A percentile compares a stretch with the other conserved stretches of the same genome.
phyloP scores from a whole-genome alignment of 2,888 invertebrate species.

The Mythimna ferrago region DNA sequence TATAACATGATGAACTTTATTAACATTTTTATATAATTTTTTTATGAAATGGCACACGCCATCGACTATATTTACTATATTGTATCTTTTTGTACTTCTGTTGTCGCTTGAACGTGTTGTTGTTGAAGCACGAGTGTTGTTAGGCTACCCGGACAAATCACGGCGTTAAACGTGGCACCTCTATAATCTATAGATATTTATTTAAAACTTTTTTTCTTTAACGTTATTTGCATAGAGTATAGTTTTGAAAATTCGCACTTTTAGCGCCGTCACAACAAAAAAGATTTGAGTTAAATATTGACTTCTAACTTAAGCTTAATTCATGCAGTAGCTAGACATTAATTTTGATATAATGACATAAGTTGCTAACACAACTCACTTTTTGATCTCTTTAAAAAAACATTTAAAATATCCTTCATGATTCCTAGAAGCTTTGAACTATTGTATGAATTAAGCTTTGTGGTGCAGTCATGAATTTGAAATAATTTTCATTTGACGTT shows the following conservation, averaged over 20 bases:
- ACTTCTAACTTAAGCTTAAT: constrained; percentile 67
- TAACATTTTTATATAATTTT: constrained; percentile 84
- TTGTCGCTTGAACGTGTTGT: constrained; percentile 89
- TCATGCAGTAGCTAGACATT: constrained; percentile 64
- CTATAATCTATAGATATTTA: constrained; percentile 51
- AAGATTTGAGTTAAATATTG: constrained; percentile 60
- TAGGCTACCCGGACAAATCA: constrained; percentile 81
- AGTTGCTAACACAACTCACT: constrained; percentile 56
- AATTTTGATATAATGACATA: constrained; percentile 36
- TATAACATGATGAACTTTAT: constrained; percentile 90
- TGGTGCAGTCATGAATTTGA: constrained; percentile 45
- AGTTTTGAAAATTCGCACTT: constrained; percentile 66
- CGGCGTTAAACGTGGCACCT: constrained; percentile 81
- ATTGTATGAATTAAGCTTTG: constrained; percentile 63
- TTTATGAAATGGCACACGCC: constrained; percentile 88
- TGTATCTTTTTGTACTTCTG: constrained; percentile 86
- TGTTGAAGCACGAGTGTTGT: constrained; percentile 87
- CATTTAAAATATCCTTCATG: constrained; percentile 25
- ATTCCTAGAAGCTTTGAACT: constrained; percentile 16
- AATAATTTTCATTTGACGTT: constrained; percentile 46
- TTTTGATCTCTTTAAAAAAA: constrained; percentile 44
- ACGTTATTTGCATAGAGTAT: constrained; percentile 63
- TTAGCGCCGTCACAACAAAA: constrained; percentile 75
- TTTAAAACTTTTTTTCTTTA: constrained; percentile 53
- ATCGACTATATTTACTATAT: constrained; percentile 90